Evolutionary conservation across 2,113 vertebrate species (phyloP).

Genomic region (Phasianus colchicus): DNA sequence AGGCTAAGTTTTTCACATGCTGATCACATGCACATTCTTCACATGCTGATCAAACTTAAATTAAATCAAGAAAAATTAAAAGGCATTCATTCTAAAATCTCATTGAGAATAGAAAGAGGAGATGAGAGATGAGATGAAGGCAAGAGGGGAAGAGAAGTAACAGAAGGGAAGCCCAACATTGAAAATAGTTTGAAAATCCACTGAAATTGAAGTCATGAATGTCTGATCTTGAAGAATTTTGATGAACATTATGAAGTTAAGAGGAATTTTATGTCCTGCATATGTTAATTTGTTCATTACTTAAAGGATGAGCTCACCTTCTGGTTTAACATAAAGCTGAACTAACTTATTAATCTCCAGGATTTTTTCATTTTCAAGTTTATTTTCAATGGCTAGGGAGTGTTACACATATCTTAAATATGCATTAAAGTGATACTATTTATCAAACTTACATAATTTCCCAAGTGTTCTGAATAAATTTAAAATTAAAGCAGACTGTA

Average conservation of each 20-base stretch:
- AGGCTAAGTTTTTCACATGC: not conserved
- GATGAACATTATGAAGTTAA: not conserved
- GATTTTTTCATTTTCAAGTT: not conserved
- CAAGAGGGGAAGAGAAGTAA: not conserved
- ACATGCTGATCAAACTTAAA: not conserved
- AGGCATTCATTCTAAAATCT: not conserved
- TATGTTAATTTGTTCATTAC: constrained; percentile 1
- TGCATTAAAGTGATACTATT: not conserved
- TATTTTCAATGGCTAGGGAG: not conserved
- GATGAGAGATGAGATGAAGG: not conserved
- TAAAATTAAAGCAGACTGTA: not conserved
- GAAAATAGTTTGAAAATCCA: constrained; percentile 47
- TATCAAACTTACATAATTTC: not conserved
- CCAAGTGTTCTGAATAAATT: constrained; percentile 2
- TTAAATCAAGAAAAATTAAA: not conserved
- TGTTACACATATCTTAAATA: not conserved
- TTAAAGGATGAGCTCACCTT: not conserved
- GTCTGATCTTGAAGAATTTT: constrained; percentile 45
- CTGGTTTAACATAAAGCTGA: not conserved
- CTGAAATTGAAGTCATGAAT: constrained; percentile 15
- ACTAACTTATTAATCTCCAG: not conserved
- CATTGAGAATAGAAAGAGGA: not conserved
- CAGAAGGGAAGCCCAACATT: not conserved
- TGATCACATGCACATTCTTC: not conserved
- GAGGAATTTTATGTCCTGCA: not conserved